phyloP scores from a whole-genome alignment of 2,113 vertebrate species.

The Hoplias malabaricus region DNA sequence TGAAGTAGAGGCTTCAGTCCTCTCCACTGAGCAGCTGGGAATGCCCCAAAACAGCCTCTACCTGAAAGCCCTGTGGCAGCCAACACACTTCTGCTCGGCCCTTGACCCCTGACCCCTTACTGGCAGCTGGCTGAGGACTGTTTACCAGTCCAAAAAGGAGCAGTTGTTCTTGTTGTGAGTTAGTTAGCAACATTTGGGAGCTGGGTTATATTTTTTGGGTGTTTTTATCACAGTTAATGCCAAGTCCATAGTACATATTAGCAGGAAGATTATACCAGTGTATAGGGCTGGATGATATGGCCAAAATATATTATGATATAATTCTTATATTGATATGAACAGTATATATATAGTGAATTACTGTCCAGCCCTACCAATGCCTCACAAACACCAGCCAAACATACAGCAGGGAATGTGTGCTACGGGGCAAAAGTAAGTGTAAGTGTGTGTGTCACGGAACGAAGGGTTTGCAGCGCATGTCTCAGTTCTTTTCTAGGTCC shows the following conservation, averaged over 20 bases:
- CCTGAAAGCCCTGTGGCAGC: slow-evolving; percentile 2
- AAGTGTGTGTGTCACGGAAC: no score
- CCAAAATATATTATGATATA: no score
- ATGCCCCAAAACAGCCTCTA: not conserved
- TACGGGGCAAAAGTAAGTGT: no score
- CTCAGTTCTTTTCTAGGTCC: no score
- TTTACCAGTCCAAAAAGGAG: slow-evolving; percentile 20
- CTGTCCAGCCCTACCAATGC: no score
- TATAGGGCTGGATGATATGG: no score
- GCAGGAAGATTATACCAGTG: no score
- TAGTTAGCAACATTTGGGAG: slow-evolving; percentile 13
- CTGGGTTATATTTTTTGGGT: not conserved
- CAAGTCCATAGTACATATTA: not conserved
- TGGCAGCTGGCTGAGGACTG: slow-evolving; percentile 43
- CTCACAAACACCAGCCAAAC: not conserved
- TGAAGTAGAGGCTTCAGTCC: slow-evolving; percentile 14
- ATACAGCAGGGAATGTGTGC: no score
- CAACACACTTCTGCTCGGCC: not conserved
- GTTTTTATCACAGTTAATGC: not conserved
- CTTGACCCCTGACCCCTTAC: slow-evolving; percentile 28
- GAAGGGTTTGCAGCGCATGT: no score
- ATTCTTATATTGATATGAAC: no score
- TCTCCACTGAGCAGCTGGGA: slow-evolving; percentile 40
- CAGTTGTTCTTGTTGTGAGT: not conserved
- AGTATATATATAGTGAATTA: no score